Percentiles rank a stretch among this genome's conserved stretches.
phyloP scores from a whole-genome alignment of 2,797 vertebrate species.

The Dermochelys coriacea region DNA sequence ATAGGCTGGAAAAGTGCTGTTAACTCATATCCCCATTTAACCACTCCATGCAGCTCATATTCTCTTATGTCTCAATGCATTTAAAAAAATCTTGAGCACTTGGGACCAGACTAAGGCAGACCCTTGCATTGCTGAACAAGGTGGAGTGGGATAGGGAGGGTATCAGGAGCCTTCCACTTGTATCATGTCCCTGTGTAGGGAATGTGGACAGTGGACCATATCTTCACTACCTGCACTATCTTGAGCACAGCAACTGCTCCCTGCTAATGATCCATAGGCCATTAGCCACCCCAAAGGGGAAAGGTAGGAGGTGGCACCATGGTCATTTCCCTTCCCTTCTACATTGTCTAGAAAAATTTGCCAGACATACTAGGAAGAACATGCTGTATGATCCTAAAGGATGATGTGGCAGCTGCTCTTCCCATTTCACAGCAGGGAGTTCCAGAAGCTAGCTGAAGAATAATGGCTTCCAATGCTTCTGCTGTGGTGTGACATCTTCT shows the following conservation, averaged over 20 bases:
- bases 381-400: not conserved
- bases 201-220: not conserved
- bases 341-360: not conserved
- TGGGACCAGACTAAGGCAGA: not conserved
- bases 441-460: not conserved
- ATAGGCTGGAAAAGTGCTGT: slow-evolving; percentile 27
- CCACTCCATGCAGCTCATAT: not conserved
- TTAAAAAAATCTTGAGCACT: not conserved
- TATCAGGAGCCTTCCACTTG: not conserved
- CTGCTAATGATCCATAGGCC: no score
- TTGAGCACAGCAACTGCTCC: not conserved
- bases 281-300: not conserved
- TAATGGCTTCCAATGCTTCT: not conserved
- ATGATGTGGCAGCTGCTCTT: not conserved
- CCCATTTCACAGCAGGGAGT: not conserved
- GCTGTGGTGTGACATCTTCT: not conserved
- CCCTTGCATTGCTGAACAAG: not conserved
- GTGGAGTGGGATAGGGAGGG: not conserved
- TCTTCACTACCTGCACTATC: not conserved
- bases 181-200: not conserved
- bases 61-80: not conserved
- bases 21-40: slow-evolving; percentile 54
- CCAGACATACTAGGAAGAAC: not conserved
- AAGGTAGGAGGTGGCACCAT: no score
- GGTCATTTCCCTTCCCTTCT: not conserved